Conservation (phyloP, 2,888 invertebrate species). For the Masnerella sp. region DNA sequence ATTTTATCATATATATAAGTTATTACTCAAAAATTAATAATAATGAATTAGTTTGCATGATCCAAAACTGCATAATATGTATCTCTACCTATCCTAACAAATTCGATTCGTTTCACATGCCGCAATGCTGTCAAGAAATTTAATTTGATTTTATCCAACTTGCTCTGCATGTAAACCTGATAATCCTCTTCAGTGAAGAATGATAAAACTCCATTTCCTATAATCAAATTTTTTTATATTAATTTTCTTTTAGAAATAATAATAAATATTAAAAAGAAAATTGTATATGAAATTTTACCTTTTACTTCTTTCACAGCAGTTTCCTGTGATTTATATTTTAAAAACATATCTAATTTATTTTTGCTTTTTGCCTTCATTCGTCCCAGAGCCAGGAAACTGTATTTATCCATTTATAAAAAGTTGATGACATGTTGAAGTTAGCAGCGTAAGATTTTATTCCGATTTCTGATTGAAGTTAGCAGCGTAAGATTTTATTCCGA, state of each 20-base stretch:
- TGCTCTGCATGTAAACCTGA: conserved; percentile 66
- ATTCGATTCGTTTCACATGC: conserved; percentile 71
- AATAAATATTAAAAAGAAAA: not conserved
- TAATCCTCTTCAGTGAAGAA: conserved; percentile 73
- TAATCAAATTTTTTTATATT: too few species aligned
- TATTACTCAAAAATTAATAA: too few species aligned
- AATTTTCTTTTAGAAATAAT: too few species aligned
- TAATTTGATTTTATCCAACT: conserved; percentile 71
- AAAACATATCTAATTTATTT: conserved; percentile 69
- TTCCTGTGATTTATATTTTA: conserved; percentile 69
- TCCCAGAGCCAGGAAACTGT: conserved; percentile 68
- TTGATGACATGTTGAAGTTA: too few species aligned
- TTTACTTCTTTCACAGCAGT: conserved; percentile 53
- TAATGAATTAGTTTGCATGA: too few species aligned
- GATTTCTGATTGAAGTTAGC: too few species aligned
- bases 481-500: too few species aligned
- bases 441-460: too few species aligned
- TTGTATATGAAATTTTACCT: conserved; percentile 36
- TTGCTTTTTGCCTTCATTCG: conserved; percentile 70
- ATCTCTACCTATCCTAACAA: conserved; percentile 67
- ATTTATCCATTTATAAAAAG: too few species aligned
- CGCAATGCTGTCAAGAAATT: conserved; percentile 71
- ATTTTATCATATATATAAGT: too few species aligned
- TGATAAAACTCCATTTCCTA: conserved; percentile 48
- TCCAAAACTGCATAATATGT: conserved; percentile 59